A percentile compares a stretch with the other conserved stretches of the same genome.
These are phyloP conservation scores for Alosa alosa DNA, from an alignment of 2,113 vertebrate species.

Conservation along the genomic window DNA sequence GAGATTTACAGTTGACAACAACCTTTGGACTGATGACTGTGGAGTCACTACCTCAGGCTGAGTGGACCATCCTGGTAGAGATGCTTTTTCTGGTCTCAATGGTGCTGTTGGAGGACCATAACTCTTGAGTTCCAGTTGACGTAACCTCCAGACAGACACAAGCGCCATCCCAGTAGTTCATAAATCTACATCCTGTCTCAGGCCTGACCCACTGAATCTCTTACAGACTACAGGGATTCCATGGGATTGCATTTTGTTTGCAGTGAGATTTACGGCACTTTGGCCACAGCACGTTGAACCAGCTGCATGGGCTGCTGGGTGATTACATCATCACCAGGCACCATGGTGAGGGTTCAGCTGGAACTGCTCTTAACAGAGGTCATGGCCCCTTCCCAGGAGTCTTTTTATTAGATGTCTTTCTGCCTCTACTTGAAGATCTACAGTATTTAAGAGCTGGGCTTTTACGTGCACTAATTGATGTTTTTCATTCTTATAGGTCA, in stretches of 20 bases:
- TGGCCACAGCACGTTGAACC: neutral
- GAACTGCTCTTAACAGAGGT: constrained; percentile 21
- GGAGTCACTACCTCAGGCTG: neutral
- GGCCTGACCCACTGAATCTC: neutral
- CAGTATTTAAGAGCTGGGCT: neutral
- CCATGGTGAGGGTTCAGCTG: constrained; percentile 17
- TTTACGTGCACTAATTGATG: neutral
- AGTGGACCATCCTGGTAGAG: neutral
- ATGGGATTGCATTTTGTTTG: neutral
- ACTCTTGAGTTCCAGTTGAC: neutral
- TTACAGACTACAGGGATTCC: neutral
- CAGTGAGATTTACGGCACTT: neutral
- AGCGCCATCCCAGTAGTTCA: neutral
- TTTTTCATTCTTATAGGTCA: neutral
- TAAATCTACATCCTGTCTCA: constrained; percentile 11
- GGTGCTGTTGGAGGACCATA: neutral
- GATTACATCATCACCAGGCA: constrained; percentile 37
- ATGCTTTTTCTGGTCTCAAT: neutral
- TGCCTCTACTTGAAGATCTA: neutral
- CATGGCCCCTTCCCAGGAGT: constrained; percentile 16
- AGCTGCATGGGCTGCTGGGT: constrained; percentile 34
- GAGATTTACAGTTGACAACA: constrained; percentile 2
- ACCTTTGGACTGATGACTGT: neutral
- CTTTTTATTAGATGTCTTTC: neutral
- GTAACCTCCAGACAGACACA: constrained; percentile 10